Evolutionary conservation across 2,113 vertebrate genomes (phyloP), one percentile per base, ranked within the genome.

Genomic region (Calyptomena viridis): DNA sequence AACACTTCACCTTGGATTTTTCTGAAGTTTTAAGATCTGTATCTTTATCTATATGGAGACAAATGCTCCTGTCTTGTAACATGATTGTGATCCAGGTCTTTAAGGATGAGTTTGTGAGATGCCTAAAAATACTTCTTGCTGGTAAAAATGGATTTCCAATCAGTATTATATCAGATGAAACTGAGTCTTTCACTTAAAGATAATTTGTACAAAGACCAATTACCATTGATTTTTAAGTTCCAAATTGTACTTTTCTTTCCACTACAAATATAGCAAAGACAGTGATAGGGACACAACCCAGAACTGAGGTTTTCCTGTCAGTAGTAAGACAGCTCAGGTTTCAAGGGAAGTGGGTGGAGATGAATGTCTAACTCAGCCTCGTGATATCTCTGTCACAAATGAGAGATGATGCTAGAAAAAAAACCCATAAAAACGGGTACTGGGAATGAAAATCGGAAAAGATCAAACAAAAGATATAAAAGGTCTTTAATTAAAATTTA

Each of bases 141-240:
- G 59, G 67, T 89, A 94, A 94, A 92, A 95, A 95, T 84, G 93
- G 85, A 93, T 97, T 97, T 87, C 85, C 66, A 86, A 95, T 95
- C 87, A 93, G 87, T 96, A 85, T 52, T 40, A 46, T 94, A 89
- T 68, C 76, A 96, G 62, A 47, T 18, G 6, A 93, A 90, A 95
- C 73, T 82, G 31, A 84, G 71, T 83, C 66, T 93, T 97, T 92
- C 64, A 75, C 52, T 95, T 94, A 60, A 94, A 97, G 69, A 71
- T 79, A 95, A 94, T 96, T 96, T 91, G 93, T 87, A 95, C 93
- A 52, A 91, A 95, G 95, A 94, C 95, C 91, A 78, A 69, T 92
- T 87, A 87, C 56, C 73, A 74, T 67, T 87, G 73, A 87, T 93
- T 93, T 92, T 76, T 50, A 58, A 74, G 68, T 80, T 91, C 46